Conservation (phyloP, 1,140 invertebrate genomes). For the Caligus rogercresseyi region DNA sequence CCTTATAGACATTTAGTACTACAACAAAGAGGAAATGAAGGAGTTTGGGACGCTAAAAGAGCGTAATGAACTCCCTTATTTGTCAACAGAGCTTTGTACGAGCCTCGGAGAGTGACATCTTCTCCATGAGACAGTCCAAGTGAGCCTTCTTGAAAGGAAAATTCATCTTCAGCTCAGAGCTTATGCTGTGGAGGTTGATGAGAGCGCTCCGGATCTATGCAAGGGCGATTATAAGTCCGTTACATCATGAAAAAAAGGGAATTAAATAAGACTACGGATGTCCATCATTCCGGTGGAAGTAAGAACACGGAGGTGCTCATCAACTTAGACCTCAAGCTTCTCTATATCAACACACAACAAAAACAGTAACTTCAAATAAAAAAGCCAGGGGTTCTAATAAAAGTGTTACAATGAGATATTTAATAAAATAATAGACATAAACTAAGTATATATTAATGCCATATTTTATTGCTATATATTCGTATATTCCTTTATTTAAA, state of each 20-base stretch:
- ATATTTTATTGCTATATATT: no score
- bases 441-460: no score
- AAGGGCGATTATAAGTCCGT: conserved; percentile 27
- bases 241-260: conserved; percentile 63
- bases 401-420: no score
- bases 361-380: no score
- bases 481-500: no score
- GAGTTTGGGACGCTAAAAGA: not conserved
- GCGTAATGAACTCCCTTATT: not conserved
- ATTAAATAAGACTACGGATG: conserved; percentile 54
- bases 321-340: conserved; percentile 51
- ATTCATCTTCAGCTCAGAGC: conserved; percentile 36
- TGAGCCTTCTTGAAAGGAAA: not conserved
- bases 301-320: not conserved
- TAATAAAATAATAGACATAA: no score
- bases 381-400: no score
- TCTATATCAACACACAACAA: conserved; percentile 72
- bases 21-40: not conserved
- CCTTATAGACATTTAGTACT: not conserved
- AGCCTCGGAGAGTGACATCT: not conserved
- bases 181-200: conserved; percentile 86
- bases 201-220: conserved; percentile 34
- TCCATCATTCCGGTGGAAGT: conserved; percentile 30
- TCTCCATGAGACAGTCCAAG: not conserved
- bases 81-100: not conserved